Evolutionary conservation across 2,888 invertebrate genomes (phyloP).

Genomic region (Scaptomyza polygonia): DNA sequence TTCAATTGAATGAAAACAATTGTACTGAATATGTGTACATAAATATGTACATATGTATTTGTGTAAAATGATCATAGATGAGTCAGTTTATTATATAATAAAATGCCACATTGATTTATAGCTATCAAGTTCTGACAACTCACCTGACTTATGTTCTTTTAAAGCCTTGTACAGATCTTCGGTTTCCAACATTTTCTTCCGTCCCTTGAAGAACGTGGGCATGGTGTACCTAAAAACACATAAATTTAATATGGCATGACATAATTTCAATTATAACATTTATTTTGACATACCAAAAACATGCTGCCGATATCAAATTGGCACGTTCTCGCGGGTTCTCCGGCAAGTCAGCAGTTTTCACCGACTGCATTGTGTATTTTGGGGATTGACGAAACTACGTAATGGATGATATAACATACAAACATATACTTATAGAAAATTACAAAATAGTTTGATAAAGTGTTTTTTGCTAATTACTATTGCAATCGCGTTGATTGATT

Average conservation of each 20-base stretch:
- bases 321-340: conserved; percentile 87
- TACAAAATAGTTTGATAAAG: conserved; percentile 8
- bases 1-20: conserved; percentile 36
- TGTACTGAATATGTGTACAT: conserved; percentile 8
- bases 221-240: conserved; percentile 89
- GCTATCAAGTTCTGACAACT: conserved; percentile 13
- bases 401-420: neutral
- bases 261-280: neutral
- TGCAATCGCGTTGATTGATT: conserved; percentile 36
- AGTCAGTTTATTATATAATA: neutral
- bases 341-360: conserved; percentile 84
- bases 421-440: neutral
- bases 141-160: conserved; percentile 88
- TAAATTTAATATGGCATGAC: neutral
- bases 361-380: conserved; percentile 80
- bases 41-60: too few species aligned
- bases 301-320: conserved; percentile 87
- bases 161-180: conserved; percentile 91
- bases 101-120: too few species aligned
- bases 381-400: conserved; percentile 15
- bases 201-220: conserved; percentile 90
- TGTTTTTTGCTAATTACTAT: conserved; percentile 28
- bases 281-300: conserved; percentile 85
- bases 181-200: conserved; percentile 88
- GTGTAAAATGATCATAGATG: too few species aligned